Base-by-base conservation (phyloP, 2,797 vertebrate species). In the Netta rufina region DNA sequence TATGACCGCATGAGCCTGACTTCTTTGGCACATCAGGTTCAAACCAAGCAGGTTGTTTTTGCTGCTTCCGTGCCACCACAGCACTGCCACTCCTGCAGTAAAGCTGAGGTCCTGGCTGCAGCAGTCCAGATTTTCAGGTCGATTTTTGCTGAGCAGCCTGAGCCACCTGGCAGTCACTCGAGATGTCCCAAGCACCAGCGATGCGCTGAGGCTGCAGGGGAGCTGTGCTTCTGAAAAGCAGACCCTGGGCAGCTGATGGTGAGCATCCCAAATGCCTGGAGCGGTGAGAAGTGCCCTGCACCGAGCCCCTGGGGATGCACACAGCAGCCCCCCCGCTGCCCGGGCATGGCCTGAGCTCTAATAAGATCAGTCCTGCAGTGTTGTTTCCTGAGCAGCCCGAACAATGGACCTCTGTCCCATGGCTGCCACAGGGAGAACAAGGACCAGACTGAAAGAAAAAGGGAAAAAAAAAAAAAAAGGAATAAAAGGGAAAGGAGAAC, bases 391-490 rank as follows among this genome's bases (percentile, higher is more conserved):
- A 87, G 92, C 93, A 20, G 80, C 28, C 6, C 38, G 84, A 91
- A 95, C 96, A 96, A 96, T 92, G 92, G 81, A 86, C 77, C 92
- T 96, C 95, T 96, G 95, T 96, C 93, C 95, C 86, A 43, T 77
- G 30, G 54, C 89, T 0, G 47, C 91, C 0, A 6, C 86, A 38
- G 41, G 0, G 38, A 82, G 80, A 96, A 76, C 83, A 38, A 86
- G 87, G 87, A 91, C 62, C 87, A 84, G 83, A 64, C 76, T 1
- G 78, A 57, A 89, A 72, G 47, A 60, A 69, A 17, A 74, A 67
- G 7, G 16, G 7, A 84, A 75, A 45, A 58, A 67, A 16, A 11
- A 13, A 13, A 2, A 39, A 36, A 12, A 38, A 22, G 27, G 16
- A 12, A n/a, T 6, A 30, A 10, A 9, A 17, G 24, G 28, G 20